Evolutionary conservation across 1,140 invertebrate species (phyloP).

Genomic region (Meteorus sp.): DNA sequence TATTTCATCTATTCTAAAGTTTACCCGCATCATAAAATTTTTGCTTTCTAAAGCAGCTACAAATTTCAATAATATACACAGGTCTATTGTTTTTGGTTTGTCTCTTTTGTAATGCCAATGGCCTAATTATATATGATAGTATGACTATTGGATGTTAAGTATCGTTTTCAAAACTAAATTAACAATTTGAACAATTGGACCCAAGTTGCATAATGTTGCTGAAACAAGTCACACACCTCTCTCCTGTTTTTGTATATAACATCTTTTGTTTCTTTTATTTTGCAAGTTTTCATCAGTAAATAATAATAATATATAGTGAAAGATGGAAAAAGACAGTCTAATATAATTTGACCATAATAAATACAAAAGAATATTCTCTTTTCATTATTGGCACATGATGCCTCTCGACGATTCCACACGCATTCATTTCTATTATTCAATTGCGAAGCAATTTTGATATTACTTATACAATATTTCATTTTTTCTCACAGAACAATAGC

Average conservation of each 20-base stretch:
- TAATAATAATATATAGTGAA: neutral
- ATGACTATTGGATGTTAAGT: slow-evolving; percentile 2
- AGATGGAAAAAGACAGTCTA: neutral
- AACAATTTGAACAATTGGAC: slow-evolving; percentile 22
- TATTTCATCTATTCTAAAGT: slow-evolving; percentile 19
- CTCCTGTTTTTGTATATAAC: slow-evolving; percentile 3
- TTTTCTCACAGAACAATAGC: neutral
- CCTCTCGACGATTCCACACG: too few species aligned
- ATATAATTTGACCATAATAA: neutral
- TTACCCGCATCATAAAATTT: slow-evolving; percentile 19
- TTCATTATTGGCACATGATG: too few species aligned
- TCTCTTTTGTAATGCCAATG: slow-evolving; percentile 3
- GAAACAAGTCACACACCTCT: slow-evolving; percentile 5
- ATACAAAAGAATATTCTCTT: too few species aligned
- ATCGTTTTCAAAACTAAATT: neutral
- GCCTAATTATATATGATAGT: neutral
- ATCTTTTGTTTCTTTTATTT: too few species aligned
- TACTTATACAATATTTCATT: neutral
- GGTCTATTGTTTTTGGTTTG: neutral
- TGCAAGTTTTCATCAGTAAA: neutral
- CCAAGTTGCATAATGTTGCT: slow-evolving; percentile 10
- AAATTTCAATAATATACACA: too few species aligned
- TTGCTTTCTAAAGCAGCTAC: slow-evolving; percentile 8
- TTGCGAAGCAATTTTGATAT: neutral
- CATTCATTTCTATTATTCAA: neutral